phyloP scores from a whole-genome alignment of 1,140 invertebrate species.

The Drosophila biarmipes region DNA sequence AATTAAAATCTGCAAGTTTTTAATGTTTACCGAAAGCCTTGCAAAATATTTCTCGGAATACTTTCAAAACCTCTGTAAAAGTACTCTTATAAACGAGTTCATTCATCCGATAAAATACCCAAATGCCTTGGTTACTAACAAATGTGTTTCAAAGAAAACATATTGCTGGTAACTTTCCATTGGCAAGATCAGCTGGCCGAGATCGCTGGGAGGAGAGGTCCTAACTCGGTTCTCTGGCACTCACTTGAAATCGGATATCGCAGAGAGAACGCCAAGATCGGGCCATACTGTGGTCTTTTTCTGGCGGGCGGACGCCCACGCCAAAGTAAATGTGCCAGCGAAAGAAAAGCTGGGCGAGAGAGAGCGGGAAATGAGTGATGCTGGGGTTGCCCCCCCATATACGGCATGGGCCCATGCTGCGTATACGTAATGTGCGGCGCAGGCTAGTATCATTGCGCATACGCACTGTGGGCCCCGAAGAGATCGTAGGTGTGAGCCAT shows the following conservation, averaged over 20 bases:
- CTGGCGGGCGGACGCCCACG: constrained; percentile 38
- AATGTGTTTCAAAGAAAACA: neutral
- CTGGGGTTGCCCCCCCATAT: constrained; percentile 62
- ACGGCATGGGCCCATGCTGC: constrained; percentile 60
- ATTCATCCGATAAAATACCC: neutral
- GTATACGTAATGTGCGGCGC: constrained; percentile 70
- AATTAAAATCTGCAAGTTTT: neutral
- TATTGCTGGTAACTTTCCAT: constrained; percentile 1
- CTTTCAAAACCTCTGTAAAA: neutral
- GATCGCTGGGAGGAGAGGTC: neutral
- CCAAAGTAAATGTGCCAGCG: constrained; percentile 28
- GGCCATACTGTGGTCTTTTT: constrained; percentile 1
- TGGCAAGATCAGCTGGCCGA: constrained; percentile 4
- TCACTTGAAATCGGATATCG: constrained; percentile 69
- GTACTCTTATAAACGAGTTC: neutral
- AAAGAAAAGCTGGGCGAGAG: constrained; percentile 4
- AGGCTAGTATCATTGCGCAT: constrained; percentile 57
- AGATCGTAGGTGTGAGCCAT: constrained; percentile 20
- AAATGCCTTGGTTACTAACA: neutral
- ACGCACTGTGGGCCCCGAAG: constrained; percentile 57
- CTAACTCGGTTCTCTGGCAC: neutral
- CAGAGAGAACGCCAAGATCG: constrained; percentile 13
- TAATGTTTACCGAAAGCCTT: neutral
- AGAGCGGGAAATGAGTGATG: constrained; percentile 8
- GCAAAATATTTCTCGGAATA: neutral